These are phyloP conservation scores for Ranitomeya imitator DNA, from an alignment of 2,113 vertebrate genomes.

Conservation along the genomic window DNA sequence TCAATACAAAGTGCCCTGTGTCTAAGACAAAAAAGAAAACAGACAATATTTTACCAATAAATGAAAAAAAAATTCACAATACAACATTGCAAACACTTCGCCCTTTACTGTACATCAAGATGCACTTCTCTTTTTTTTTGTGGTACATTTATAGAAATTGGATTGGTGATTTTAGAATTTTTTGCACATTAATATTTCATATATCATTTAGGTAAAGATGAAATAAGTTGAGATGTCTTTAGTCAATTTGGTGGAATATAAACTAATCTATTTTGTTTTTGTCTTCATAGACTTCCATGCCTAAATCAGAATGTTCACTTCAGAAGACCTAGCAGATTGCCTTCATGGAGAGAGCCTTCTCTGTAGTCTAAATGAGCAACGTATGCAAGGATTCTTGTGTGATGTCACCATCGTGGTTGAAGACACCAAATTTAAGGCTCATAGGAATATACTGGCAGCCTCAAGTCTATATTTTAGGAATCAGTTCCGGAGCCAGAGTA, in stretches of 20 bases:
- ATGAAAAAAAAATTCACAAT: too few species aligned
- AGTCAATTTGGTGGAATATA: neutral
- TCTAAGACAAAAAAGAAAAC: too few species aligned
- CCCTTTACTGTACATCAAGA: too few species aligned
- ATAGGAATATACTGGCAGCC: constrained; percentile 94
- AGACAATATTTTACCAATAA: too few species aligned
- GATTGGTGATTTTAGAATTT: neutral
- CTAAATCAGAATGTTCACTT: constrained; percentile 74
- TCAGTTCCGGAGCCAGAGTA: constrained; percentile 83
- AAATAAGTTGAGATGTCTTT: constrained; percentile 7
- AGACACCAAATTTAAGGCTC: constrained; percentile 96
- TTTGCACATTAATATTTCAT: too few species aligned
- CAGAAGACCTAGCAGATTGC: constrained; percentile 87
- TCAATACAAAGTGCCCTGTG: too few species aligned
- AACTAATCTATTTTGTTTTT: constrained; percentile 47
- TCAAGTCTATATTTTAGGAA: constrained; percentile 95
- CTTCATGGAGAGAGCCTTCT: constrained; percentile 88
- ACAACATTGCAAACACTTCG: too few species aligned
- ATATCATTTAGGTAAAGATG: neutral
- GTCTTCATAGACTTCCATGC: constrained; percentile 84
- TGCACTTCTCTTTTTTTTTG: neutral
- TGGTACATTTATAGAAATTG: neutral
- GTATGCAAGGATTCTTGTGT: constrained; percentile 90
- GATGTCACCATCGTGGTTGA: constrained; percentile 97
- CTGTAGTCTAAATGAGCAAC: constrained; percentile 91